Evolutionary conservation across 2,888 invertebrate genomes (phyloP), one percentile per base, ranked within the genome.

Genomic region (Lochmaea crataegi): DNA sequence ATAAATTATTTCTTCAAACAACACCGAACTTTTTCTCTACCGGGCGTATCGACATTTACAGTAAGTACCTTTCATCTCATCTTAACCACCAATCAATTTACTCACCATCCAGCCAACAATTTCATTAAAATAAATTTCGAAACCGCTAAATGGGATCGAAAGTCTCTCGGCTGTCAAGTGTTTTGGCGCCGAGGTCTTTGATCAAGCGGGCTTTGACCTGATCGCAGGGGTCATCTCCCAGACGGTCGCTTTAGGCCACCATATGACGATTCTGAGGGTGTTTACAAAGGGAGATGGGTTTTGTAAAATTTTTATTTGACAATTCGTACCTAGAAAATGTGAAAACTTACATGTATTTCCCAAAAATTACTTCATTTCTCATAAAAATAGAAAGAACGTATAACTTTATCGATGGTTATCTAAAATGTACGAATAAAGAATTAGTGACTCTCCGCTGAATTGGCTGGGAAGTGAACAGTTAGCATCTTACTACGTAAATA

Each of bases 101-200:
- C 60, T 74, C 76, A 75, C 73, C 71, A 63, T 22, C 61, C 61
- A 41, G 48, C 48, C 69, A 78, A 77, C 74, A 74, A 77, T 79
- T 78, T 75, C 76, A 77, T 77, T 76, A 78, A 76, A 75, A 77
- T 76, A 76, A 74, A 75, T 78, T 77, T 78, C 76, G 78, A 80
- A 76, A 79, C 79, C 81, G 77, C 78, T 76, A 79, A 78, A 80
- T 79, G 74, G 77, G 78, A 79, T 81, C 79, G 77, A 79, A 79
- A 80, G 78, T 78, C 71, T 70, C 64, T 64, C 67, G 68, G 80
- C 80, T 81, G 81, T 82, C 82, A 82, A 82, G 82, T 82, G 83
- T 83, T 83, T 83, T 82, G 83, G 83, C 83, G 83, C 83, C 83
- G 83, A 82, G 77, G 81, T 82, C 83, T 83, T 83, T 83, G 83